Percentiles rank a stretch among this genome's conserved stretches.
phyloP scores from a whole-genome alignment of 2,113 vertebrate species.

The Apodemus sylvaticus region DNA sequence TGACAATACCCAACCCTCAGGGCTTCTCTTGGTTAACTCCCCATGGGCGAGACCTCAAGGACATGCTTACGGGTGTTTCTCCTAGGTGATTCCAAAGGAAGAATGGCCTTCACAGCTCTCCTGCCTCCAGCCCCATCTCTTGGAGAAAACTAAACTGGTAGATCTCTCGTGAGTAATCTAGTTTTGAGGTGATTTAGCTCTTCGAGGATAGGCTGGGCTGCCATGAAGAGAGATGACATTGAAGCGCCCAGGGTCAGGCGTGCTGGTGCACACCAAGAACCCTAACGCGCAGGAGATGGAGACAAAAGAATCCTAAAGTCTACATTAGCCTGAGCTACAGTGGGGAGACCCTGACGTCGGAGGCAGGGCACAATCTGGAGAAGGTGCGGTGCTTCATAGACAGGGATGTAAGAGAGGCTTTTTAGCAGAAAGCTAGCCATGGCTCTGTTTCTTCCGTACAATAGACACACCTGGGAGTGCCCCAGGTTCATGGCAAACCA shows the following conservation, averaged over 20 bases:
- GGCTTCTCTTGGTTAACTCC: not conserved
- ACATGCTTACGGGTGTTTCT: not conserved
- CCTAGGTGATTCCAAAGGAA: not conserved
- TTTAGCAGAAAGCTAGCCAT: not conserved
- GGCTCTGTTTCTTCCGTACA: not conserved
- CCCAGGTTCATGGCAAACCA: not conserved
- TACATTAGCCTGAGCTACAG: not conserved
- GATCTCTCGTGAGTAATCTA: not conserved
- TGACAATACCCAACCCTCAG: too few relatives aligned
- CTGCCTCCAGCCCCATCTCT: slow-evolving; percentile 6
- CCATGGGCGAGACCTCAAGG: too few relatives aligned
- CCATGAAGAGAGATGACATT: not conserved
- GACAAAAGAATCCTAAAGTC: not conserved
- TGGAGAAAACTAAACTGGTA: not conserved
- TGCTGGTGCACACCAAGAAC: not conserved
- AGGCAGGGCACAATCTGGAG: not conserved
- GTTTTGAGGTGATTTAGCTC: not conserved
- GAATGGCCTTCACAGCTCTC: not conserved
- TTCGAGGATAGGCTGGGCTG: not conserved
- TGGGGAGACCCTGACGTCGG: not conserved
- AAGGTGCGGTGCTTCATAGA: not conserved
- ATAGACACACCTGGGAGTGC: not conserved
- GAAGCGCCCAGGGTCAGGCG: not conserved
- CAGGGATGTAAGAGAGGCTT: not conserved
- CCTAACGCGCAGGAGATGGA: too few relatives aligned